Conservation (phyloP, 2,888 invertebrate species). For the Caenorhabditis doughertyi region DNA sequence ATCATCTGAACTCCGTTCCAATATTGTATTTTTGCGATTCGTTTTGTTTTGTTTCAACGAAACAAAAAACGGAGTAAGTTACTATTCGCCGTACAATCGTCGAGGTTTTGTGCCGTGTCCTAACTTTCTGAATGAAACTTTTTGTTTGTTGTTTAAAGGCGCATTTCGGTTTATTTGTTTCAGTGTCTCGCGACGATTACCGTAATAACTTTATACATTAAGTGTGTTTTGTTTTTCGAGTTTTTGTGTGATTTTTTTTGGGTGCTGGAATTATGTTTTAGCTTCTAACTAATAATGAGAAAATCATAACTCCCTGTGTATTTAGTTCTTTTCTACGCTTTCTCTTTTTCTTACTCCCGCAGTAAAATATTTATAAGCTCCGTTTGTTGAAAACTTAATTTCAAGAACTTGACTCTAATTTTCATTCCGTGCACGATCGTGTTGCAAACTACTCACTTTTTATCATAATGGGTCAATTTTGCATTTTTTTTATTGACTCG, state of each 20-base stretch:
- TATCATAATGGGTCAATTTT: neutral
- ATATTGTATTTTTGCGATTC: constrained; percentile 38
- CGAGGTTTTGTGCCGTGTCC: neutral
- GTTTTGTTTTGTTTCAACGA: constrained; percentile 25
- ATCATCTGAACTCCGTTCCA: constrained; percentile 17
- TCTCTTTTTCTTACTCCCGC: too few species aligned
- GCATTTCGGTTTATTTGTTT: constrained; percentile 1
- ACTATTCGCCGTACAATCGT: too few species aligned
- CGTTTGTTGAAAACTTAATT: too few species aligned
- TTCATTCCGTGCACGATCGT: too few species aligned
- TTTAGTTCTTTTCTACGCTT: too few species aligned
- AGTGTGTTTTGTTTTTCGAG: neutral
- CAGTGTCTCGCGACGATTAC: constrained; percentile 24
- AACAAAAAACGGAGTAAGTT: constrained; percentile 49
- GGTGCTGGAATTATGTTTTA: neutral
- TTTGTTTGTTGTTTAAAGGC: constrained; percentile 11
- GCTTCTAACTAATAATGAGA: too few species aligned
- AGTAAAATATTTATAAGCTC: too few species aligned
- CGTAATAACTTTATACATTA: constrained; percentile 30
- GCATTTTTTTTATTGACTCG: neutral
- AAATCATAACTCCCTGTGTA: too few species aligned
- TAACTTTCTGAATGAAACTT: neutral
- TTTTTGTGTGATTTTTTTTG: neutral
- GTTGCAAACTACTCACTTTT: neutral
- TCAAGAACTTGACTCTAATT: too few species aligned